These are phyloP conservation scores for Choloepus hoffmanni DNA, from an alignment of 2,113 vertebrate genomes.

Conservation along the genomic window DNA sequence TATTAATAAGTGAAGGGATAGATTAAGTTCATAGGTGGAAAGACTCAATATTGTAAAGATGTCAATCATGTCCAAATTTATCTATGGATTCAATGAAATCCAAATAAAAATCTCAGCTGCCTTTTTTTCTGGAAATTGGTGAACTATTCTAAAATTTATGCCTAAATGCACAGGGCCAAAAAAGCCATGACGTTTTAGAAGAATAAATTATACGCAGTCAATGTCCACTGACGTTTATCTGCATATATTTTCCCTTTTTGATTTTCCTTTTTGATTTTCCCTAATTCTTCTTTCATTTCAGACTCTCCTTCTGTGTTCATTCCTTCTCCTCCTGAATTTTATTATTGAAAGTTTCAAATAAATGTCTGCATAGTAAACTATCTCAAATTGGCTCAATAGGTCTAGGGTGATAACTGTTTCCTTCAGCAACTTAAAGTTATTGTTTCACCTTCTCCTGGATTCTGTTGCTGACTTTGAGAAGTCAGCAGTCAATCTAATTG, in stretches of 20 bases:
- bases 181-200: background rate
- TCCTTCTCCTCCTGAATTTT: constrained; percentile 38
- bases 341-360: background rate
- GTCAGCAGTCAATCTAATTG: background rate
- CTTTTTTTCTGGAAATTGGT: background rate
- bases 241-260: too few species aligned
- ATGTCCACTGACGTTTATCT: background rate
- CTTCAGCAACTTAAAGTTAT: background rate
- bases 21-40: background rate
- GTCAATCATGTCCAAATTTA: background rate
- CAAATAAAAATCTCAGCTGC: background rate
- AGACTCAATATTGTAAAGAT: background rate
- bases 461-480: background rate
- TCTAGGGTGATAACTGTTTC: background rate
- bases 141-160: background rate
- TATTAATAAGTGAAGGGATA: background rate
- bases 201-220: background rate
- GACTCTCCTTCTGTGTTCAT: background rate
- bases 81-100: background rate
- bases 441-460: background rate
- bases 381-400: background rate
- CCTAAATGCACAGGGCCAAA: background rate
- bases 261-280: background rate
- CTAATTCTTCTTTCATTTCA: background rate
- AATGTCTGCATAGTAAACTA: background rate